Percentiles rank a stretch among this genome's conserved stretches.
Conservation (phyloP, 2,113 vertebrate species). For the Pycnonotus jocosus region DNA sequence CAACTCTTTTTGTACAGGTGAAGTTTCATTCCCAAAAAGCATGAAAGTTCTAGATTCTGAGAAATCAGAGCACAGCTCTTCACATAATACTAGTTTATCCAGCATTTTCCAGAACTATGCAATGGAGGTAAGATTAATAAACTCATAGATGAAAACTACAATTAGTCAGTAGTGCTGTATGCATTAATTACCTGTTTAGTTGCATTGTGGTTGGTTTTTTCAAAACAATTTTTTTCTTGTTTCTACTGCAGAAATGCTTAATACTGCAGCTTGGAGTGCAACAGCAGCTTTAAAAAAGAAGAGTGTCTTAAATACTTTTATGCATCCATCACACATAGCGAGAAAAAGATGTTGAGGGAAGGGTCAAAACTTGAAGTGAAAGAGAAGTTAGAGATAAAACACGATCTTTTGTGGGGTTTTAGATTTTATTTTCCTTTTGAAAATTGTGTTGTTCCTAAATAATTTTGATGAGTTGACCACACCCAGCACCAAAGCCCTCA, state of each 20-base stretch:
- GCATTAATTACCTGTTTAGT: background rate
- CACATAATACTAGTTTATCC: constrained; percentile 88
- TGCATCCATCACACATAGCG: rapidly evolving
- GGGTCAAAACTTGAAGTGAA: background rate
- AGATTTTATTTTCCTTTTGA: background rate
- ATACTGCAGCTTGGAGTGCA: background rate
- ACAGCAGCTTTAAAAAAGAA: background rate
- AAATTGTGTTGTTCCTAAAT: background rate
- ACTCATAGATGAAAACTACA: background rate
- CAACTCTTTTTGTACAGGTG: constrained; percentile 58
- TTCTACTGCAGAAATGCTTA: background rate
- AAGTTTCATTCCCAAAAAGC: constrained; percentile 69
- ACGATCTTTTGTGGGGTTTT: background rate
- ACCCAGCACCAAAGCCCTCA: background rate
- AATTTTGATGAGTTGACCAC: background rate
- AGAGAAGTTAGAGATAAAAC: background rate
- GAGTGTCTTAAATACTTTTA: background rate
- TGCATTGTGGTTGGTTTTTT: background rate
- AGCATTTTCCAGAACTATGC: constrained; percentile 96
- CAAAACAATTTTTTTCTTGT: background rate
- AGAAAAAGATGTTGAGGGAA: background rate
- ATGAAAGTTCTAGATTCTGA: constrained; percentile 81
- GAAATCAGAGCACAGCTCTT: constrained; percentile 85
- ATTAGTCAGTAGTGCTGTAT: background rate
- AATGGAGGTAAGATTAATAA: constrained; percentile 82